These are phyloP conservation scores for Pelvicachromis taeniatus DNA, from an alignment of 2,113 vertebrate genomes.

Conservation along the genomic window DNA sequence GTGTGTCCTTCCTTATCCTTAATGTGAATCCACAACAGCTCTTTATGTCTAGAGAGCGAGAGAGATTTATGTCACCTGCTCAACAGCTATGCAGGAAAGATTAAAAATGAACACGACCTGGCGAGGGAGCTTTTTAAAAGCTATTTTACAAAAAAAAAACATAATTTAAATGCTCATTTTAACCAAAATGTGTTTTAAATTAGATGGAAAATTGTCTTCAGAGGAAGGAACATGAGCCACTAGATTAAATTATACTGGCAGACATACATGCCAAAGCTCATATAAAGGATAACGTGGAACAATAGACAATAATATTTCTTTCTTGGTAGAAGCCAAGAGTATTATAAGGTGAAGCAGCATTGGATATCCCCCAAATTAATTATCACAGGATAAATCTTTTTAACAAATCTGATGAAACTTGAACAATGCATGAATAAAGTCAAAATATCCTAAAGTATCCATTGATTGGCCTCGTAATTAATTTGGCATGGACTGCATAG, in stretches of 20 bases:
- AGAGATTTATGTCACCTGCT: not conserved
- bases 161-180: not conserved
- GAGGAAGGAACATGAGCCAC: not conserved
- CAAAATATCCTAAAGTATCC: not conserved
- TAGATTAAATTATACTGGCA: not conserved
- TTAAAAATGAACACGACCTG: not conserved
- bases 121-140: not conserved
- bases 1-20: not conserved
- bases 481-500: not conserved
- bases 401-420: not conserved
- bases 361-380: not conserved
- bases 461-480: not conserved
- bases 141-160: not conserved
- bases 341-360: not conserved
- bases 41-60: not conserved
- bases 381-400: not conserved
- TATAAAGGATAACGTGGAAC: not conserved
- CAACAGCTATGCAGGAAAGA: not conserved
- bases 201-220: not conserved
- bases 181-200: not conserved
- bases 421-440: not conserved
- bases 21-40: not conserved
- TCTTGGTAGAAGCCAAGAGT: not conserved
- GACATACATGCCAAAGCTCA: not conserved
- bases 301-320: not conserved